Conservation (phyloP, 2,113 vertebrate genomes). For the Alaudala cheleensis region DNA sequence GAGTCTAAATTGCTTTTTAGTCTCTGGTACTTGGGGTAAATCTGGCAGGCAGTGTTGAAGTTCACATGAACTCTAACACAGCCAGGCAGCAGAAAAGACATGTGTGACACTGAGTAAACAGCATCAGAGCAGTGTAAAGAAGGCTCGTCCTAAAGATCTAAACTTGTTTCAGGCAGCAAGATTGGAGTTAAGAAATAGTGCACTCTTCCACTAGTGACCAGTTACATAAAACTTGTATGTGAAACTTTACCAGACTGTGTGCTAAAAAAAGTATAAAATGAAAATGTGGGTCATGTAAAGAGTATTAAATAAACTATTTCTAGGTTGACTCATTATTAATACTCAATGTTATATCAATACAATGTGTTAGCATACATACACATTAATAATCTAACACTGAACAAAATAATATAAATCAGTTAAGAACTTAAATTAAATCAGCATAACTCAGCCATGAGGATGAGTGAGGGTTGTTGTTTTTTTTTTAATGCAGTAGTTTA, state of each 20-base stretch:
- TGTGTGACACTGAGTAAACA: not conserved
- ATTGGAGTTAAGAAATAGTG: not conserved
- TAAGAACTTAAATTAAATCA: not conserved
- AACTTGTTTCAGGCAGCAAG: not conserved
- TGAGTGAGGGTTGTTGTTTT: not conserved
- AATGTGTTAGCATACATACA: not conserved
- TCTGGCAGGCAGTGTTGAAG: not conserved
- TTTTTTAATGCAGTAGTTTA: not conserved
- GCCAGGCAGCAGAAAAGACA: not conserved
- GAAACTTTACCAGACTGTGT: not conserved
- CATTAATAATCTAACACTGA: not conserved
- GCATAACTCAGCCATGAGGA: not conserved
- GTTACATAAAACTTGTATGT: not conserved
- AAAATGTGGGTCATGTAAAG: not conserved
- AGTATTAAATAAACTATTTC: not conserved
- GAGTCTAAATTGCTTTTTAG: not conserved
- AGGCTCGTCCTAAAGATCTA: not conserved
- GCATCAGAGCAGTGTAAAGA: not conserved
- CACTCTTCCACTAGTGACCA: not conserved
- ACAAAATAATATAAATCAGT: not conserved
- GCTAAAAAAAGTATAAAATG: not conserved
- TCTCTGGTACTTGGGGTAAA: not conserved
- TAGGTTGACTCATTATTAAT: not conserved
- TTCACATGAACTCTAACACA: not conserved
- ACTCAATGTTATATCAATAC: not conserved